Conservation (phyloP, 2,113 vertebrate genomes). For the Myodes glareolus region DNA sequence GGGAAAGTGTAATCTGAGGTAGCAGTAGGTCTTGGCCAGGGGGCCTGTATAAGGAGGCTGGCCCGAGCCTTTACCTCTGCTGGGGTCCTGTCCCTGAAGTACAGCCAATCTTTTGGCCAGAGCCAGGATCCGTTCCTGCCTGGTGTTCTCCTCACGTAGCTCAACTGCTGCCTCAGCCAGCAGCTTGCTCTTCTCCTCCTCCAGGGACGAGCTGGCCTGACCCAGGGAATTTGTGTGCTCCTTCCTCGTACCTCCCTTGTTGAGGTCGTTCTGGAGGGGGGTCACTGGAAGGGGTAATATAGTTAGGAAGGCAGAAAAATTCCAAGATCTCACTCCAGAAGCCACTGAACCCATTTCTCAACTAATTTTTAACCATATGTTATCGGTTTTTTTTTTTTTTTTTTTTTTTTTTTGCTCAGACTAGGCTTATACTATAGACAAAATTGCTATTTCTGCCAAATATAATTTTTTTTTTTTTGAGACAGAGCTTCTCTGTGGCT, state of each 20-base stretch:
- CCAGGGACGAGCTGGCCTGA: constrained; percentile 87
- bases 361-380: neutral
- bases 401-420: constrained; percentile 6
- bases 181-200: constrained; percentile 91
- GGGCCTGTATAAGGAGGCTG: neutral
- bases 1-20: neutral
- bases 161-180: constrained; percentile 91
- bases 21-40: neutral
- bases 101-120: constrained; percentile 92
- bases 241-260: constrained; percentile 78
- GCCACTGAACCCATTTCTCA: constrained; percentile 2
- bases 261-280: constrained; percentile 91
- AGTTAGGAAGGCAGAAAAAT: constrained; percentile 30
- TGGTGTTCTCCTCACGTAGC: constrained; percentile 89
- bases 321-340: constrained; percentile 11
- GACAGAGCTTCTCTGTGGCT: no score
- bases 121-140: constrained; percentile 90
- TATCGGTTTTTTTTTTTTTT: neutral
- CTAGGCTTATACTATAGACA: neutral
- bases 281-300: constrained; percentile 74
- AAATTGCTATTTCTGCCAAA: constrained; percentile 29
- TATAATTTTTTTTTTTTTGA: neutral
- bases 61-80: constrained; percentile 87
- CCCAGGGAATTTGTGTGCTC: constrained; percentile 80
- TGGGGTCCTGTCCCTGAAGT: constrained; percentile 93